A percentile compares a stretch with the other conserved stretches of the same genome.
Conservation (phyloP, 1,140 invertebrate species). For the Oncopeltus fasciatus region DNA sequence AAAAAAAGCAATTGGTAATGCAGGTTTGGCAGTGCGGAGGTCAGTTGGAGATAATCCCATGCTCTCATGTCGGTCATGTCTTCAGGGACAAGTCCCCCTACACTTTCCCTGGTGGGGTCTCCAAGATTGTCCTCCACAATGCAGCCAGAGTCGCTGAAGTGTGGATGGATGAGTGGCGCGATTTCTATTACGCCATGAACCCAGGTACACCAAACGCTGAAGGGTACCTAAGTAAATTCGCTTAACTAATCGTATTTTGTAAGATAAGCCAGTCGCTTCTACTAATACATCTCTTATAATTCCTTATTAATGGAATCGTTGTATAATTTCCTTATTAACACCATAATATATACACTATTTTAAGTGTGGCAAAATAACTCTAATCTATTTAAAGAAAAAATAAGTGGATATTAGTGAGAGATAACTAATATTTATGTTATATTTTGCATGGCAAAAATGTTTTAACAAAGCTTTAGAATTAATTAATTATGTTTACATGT, state of each 20-base stretch:
- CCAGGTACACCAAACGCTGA: conserved; percentile 56
- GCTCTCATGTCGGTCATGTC: conserved; percentile 93
- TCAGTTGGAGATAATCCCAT: conserved; percentile 86
- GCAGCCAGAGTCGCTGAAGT: conserved; percentile 90
- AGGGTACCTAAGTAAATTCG: neutral
- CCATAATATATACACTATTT: too few relatives aligned
- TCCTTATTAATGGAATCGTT: too few relatives aligned
- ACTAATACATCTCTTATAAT: neutral
- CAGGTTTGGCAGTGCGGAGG: conserved; percentile 98
- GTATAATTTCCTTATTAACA: too few relatives aligned
- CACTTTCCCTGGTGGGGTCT: conserved; percentile 96
- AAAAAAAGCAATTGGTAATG: conserved; percentile 26
- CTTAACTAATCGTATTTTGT: neutral
- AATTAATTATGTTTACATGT: too few relatives aligned
- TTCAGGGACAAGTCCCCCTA: conserved; percentile 99
- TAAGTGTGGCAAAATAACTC: too few relatives aligned
- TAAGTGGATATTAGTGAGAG: too few relatives aligned
- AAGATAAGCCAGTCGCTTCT: neutral
- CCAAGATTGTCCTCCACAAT: conserved; percentile 93
- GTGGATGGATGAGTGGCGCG: conserved; percentile 97
- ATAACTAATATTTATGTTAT: too few relatives aligned
- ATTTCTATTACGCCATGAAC: conserved; percentile 97
- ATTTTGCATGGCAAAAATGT: too few relatives aligned
- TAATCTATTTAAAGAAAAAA: too few relatives aligned
- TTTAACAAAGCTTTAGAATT: too few relatives aligned